A percentile compares a stretch with the other conserved stretches of the same genome.
These are phyloP conservation scores for Epizoanthus ramosus DNA, from an alignment of 92 coral and sea anemone species.

Conservation along the genomic window DNA sequence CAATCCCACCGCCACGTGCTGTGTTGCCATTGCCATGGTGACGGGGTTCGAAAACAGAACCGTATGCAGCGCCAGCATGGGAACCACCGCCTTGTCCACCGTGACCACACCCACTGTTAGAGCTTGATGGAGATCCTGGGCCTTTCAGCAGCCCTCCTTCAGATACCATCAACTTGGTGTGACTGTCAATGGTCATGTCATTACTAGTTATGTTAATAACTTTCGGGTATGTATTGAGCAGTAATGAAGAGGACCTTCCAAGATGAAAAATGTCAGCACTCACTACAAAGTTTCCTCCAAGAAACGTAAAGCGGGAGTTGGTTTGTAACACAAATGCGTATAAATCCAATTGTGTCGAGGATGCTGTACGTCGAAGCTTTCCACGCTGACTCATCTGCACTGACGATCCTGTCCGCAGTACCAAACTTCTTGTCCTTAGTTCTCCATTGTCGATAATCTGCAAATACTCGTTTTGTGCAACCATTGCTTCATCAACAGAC, in stretches of 20 bases:
- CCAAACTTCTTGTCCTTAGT: conserved; percentile 44
- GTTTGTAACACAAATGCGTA: conserved; percentile 33
- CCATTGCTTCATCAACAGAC: conserved; percentile 30
- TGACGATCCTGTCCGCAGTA: conserved; percentile 40
- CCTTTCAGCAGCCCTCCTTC: conserved; percentile 59
- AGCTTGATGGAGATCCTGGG: conserved; percentile 45
- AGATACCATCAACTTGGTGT: conserved; percentile 53
- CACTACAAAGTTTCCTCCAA: conserved; percentile 18
- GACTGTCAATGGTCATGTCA: conserved; percentile 49
- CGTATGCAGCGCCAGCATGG: conserved; percentile 52
- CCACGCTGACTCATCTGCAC: conserved; percentile 45
- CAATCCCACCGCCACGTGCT: conserved; percentile 65
- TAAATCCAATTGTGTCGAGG: conserved; percentile 24
- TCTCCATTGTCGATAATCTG: conserved; percentile 45
- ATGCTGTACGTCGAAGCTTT: conserved; percentile 32
- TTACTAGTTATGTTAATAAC: conserved; percentile 50
- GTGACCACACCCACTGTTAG: conserved; percentile 64
- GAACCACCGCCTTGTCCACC: conserved; percentile 72
- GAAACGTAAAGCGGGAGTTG: conserved; percentile 44
- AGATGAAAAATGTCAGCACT: conserved; percentile 41
- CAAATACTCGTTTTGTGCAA: conserved; percentile 35
- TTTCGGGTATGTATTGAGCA: conserved; percentile 44
- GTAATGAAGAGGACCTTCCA: conserved; percentile 31
- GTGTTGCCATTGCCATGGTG: conserved; percentile 65
- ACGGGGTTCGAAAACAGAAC: conserved; percentile 63